phyloP scores from a whole-genome alignment of 2,113 vertebrate genomes.

The Forbesichthys agassizii region DNA sequence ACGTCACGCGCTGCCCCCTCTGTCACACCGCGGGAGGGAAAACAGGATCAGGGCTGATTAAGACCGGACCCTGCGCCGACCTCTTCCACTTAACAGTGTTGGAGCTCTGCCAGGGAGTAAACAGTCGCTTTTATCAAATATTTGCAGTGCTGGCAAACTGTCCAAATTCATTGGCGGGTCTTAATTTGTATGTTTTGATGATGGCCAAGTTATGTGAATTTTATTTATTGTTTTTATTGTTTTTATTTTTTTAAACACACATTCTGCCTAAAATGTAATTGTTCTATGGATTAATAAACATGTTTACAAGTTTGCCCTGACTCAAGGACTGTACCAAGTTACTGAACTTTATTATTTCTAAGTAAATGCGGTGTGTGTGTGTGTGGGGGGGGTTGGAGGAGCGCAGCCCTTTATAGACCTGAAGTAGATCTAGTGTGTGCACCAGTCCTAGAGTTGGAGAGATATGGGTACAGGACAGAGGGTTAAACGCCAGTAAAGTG shows the following conservation, averaged over 20 bases:
- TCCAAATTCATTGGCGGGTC: no score
- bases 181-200: conserved; percentile 1
- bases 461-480: conserved; percentile 57
- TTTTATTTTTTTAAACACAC: not conserved
- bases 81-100: conserved; percentile 22
- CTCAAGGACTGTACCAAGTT: not conserved
- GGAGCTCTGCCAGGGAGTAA: not conserved
- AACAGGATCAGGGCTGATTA: conserved; percentile 60
- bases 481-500: conserved; percentile 75
- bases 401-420: conserved; percentile 15
- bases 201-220: not conserved
- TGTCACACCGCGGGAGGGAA: conserved; percentile 46
- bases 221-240: not conserved
- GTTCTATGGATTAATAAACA: conserved; percentile 25
- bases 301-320: not conserved
- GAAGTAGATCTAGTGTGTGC: conserved; percentile 37
- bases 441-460: conserved; percentile 40
- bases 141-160: no score
- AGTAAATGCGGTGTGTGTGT: no score
- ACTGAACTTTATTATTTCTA: not conserved
- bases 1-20: conserved; percentile 82
- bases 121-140: no score
- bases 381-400: not conserved
- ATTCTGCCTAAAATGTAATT: not conserved
- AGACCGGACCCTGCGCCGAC: conserved; percentile 46